These are phyloP conservation scores for Sciurus niger DNA, from an alignment of 2,113 vertebrate genomes.

Conservation along the genomic window DNA sequence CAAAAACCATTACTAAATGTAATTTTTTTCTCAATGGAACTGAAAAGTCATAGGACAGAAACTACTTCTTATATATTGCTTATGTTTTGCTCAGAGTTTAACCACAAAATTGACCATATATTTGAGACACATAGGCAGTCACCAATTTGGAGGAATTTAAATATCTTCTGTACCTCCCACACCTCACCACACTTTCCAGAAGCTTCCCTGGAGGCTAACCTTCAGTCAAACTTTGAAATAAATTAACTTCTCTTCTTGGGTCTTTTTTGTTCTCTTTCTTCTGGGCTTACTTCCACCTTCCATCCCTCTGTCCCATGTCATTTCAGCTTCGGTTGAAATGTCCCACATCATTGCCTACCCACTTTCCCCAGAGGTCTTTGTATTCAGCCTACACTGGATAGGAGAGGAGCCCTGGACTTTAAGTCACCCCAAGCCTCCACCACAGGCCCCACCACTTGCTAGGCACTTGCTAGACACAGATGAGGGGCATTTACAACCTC, in stretches of 20 bases:
- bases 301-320: not conserved
- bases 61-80: not conserved
- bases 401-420: not conserved
- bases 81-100: not conserved
- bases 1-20: not conserved
- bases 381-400: not conserved
- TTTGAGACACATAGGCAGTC: not conserved
- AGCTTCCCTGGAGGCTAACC: not conserved
- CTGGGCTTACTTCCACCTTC: not conserved
- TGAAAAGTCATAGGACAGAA: slow-evolving; percentile 23
- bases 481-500: not conserved
- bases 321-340: not conserved
- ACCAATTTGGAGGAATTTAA: not conserved
- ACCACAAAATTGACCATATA: not conserved
- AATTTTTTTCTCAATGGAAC: not conserved
- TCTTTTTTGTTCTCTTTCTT: not conserved
- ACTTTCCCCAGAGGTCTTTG: not conserved
- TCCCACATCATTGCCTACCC: not conserved
- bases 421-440: not conserved
- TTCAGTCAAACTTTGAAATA: not conserved
- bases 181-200: not conserved
- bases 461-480: not conserved
- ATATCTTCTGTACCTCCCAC: not conserved
- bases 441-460: not conserved
- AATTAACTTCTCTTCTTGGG: not conserved